Conservation (phyloP, 2,797 vertebrate species). For the Danio aesculapii region DNA sequence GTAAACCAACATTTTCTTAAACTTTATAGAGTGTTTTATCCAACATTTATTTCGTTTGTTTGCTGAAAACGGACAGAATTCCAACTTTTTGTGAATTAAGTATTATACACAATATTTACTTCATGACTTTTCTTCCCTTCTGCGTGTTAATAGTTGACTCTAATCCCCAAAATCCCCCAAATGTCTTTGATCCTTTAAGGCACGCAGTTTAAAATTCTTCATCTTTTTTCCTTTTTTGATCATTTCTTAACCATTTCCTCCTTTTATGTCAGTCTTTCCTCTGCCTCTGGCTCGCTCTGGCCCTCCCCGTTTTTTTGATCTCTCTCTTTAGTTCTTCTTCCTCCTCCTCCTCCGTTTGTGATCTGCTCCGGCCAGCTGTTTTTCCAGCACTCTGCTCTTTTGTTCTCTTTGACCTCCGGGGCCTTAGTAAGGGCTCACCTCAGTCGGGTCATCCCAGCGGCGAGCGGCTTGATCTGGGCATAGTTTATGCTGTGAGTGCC, state of each 20-base stretch:
- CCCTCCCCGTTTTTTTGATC: constrained; percentile 41
- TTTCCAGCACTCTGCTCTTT: constrained; percentile 46
- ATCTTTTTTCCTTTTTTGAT: neutral
- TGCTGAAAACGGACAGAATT: neutral
- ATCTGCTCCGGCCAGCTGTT: constrained; percentile 21
- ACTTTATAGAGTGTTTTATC: constrained; percentile 49
- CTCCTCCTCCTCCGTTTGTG: constrained; percentile 40
- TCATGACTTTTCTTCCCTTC: too few relatives aligned
- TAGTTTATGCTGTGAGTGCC: constrained; percentile 72
- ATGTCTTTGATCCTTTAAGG: neutral
- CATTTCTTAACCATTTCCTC: constrained; percentile 45
- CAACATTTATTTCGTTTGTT: constrained; percentile 57
- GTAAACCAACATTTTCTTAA: too few relatives aligned
- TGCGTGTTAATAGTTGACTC: neutral
- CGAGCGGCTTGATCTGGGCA: constrained; percentile 76
- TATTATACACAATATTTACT: constrained; percentile 5
- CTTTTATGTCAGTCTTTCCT: constrained; percentile 36
- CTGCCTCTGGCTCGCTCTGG: constrained; percentile 61
- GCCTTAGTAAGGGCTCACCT: constrained; percentile 52
- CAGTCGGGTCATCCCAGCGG: constrained; percentile 66
- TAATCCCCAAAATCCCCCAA: neutral
- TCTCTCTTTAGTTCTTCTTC: constrained; percentile 40
- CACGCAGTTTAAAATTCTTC: neutral
- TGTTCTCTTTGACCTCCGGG: constrained; percentile 41
- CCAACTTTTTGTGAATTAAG: too few relatives aligned